Conservation (phyloP, 1,140 invertebrate genomes). For the Drosophila sproati region DNA sequence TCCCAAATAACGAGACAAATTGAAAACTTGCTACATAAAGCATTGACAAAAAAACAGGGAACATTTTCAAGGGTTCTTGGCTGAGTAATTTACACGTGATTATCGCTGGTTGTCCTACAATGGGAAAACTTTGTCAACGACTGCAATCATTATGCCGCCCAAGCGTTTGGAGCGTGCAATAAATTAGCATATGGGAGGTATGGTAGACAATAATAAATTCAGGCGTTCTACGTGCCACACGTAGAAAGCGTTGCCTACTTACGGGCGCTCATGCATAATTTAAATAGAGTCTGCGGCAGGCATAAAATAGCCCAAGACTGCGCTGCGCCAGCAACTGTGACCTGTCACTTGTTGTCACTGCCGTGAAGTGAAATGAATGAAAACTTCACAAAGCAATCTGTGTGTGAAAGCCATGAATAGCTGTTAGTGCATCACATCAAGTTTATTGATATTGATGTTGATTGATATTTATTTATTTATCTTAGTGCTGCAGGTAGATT, state of each 20-base stretch:
- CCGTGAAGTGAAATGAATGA: not conserved
- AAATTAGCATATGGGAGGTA: constrained; percentile 37
- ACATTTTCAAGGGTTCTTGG: constrained; percentile 24
- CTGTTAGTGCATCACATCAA: too few species aligned
- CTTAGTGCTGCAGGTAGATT: too few species aligned
- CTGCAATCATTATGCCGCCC: constrained; percentile 47
- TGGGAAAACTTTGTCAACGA: constrained; percentile 56
- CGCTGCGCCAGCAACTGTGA: constrained; percentile 11
- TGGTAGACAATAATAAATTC: constrained; percentile 61
- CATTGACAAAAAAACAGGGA: constrained; percentile 5
- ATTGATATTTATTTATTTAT: too few species aligned
- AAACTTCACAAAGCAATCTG: too few species aligned
- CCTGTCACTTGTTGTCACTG: not conserved
- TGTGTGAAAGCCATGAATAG: too few species aligned
- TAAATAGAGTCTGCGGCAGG: constrained; percentile 9
- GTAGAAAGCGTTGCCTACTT: constrained; percentile 53
- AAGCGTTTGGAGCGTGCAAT: constrained; percentile 10
- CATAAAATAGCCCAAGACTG: not conserved
- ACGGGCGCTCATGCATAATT: constrained; percentile 54
- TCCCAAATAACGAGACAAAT: constrained; percentile 27
- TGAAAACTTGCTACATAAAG: constrained; percentile 39
- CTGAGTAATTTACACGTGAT: constrained; percentile 64
- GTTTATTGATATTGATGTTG: too few species aligned
- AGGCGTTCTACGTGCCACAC: constrained; percentile 52
- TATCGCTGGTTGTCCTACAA: constrained; percentile 48